phyloP scores from a whole-genome alignment of 1,140 invertebrate genomes.

The Ostrea denselamellosa region DNA sequence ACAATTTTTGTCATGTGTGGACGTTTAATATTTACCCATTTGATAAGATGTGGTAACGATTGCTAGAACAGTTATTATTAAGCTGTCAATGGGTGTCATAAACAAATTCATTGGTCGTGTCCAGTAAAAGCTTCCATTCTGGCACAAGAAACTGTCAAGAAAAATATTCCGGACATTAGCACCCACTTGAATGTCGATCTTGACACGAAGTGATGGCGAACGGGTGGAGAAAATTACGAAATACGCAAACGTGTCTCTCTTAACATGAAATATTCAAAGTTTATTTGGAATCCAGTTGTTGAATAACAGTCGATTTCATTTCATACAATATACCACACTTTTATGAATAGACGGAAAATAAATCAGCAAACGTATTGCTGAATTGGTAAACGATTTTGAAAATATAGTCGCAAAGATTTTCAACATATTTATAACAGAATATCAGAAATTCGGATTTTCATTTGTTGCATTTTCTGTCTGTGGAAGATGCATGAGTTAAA shows the following conservation, averaged over 20 bases:
- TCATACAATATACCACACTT: too few relatives aligned
- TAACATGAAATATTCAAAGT: background rate
- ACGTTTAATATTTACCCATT: conserved; percentile 17
- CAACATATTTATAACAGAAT: too few relatives aligned
- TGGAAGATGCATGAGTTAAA: too few relatives aligned
- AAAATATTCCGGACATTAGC: conserved; percentile 29
- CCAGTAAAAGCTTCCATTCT: background rate
- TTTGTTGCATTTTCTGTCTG: too few relatives aligned
- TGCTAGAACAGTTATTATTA: conserved; percentile 10
- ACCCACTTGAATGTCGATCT: conserved; percentile 14
- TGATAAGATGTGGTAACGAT: conserved; percentile 26
- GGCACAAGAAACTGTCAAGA: conserved; percentile 34
- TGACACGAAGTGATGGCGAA: background rate
- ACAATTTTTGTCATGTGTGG: background rate
- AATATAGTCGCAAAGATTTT: background rate
- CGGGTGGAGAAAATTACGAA: background rate
- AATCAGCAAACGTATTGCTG: background rate
- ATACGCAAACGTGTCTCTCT: background rate
- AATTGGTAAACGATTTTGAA: background rate
- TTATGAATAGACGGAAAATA: background rate
- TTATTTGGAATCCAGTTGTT: too few relatives aligned
- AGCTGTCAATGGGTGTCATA: conserved; percentile 21
- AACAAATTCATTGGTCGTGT: background rate
- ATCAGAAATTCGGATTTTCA: too few relatives aligned
- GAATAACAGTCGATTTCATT: too few relatives aligned